Conservation (phyloP, 2,888 invertebrate species). For the Lithophane socia region DNA sequence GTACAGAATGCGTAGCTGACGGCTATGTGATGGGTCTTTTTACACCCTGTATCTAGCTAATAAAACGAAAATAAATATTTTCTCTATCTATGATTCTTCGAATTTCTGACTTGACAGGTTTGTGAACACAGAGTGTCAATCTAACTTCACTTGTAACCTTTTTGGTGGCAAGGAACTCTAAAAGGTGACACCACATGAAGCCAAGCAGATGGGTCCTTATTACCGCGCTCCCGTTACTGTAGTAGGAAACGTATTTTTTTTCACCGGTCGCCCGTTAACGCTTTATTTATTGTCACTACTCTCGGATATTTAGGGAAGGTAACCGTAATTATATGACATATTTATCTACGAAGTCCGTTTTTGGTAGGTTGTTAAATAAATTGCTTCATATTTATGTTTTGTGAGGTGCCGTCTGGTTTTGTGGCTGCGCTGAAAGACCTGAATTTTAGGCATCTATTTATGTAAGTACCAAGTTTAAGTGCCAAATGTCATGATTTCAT, state of each 20-base stretch:
- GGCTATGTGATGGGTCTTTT: no score
- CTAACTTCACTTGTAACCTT: conserved; percentile 2
- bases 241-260: conserved; percentile 87
- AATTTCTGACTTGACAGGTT: neutral
- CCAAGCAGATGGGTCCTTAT: conserved; percentile 88
- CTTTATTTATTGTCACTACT: conserved; percentile 85
- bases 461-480: no score
- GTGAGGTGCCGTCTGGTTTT: conserved; percentile 15
- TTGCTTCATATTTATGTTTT: conserved; percentile 49
- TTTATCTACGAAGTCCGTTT: conserved; percentile 64
- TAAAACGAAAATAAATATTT: neutral
- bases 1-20: no score
- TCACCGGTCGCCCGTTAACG: conserved; percentile 79
- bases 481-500: no score
- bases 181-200: conserved; percentile 78
- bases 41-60: no score
- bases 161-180: conserved; percentile 58
- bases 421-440: conserved; percentile 12
- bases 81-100: neutral
- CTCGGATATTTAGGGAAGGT: conserved; percentile 78
- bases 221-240: conserved; percentile 88
- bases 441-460: no score
- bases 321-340: conserved; percentile 70
- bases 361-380: conserved; percentile 58
- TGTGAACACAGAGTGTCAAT: neutral